phyloP scores from a whole-genome alignment of 2,888 invertebrate genomes.

The Oligia strigilis region DNA sequence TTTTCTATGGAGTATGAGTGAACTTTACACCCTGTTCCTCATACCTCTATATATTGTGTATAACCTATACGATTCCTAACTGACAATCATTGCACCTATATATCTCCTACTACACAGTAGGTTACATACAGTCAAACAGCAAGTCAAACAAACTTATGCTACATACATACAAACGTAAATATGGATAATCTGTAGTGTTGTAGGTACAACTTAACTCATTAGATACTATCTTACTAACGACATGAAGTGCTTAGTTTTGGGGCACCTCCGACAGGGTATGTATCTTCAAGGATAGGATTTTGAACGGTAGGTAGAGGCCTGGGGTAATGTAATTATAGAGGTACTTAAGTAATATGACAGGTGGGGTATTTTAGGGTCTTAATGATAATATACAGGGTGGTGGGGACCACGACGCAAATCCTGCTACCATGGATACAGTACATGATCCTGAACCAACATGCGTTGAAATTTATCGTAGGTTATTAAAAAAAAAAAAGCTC shows the following conservation, averaged over 20 bases:
- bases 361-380: background rate
- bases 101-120: background rate
- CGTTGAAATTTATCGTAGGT: background rate
- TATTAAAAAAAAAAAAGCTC: background rate
- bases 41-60: no score
- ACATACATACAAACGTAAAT: background rate
- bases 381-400: background rate
- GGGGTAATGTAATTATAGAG: background rate
- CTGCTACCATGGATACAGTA: background rate
- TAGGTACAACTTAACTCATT: conserved; percentile 53
- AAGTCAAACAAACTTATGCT: conserved; percentile 18
- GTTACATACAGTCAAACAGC: conserved; percentile 4
- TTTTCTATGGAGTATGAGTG: no score
- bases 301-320: background rate
- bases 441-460: background rate
- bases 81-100: background rate
- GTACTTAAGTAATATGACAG: background rate
- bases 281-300: conserved; percentile 13
- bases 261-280: conserved; percentile 17
- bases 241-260: conserved; percentile 41
- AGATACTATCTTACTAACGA: conserved; percentile 49
- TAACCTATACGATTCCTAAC: background rate
- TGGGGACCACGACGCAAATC: no score
- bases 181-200: conserved; percentile 34
- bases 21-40: no score